Conservation (phyloP, 2,888 invertebrate species). For the Lapara coniferarum region DNA sequence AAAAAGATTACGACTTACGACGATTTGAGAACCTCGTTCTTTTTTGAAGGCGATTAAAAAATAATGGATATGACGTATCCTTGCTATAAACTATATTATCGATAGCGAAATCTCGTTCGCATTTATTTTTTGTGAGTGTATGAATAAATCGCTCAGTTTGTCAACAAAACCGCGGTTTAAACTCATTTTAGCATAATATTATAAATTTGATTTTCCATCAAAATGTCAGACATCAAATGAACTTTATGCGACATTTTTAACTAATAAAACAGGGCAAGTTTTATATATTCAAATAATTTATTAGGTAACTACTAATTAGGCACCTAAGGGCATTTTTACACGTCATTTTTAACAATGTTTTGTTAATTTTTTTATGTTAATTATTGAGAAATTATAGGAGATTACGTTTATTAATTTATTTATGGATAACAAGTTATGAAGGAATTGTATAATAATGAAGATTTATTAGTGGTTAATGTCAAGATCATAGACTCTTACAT, state of each 20-base stretch:
- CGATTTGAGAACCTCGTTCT: no score
- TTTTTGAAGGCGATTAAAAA: no score
- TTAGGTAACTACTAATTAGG: no score
- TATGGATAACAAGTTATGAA: neutral
- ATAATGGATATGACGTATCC: no score
- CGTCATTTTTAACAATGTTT: no score
- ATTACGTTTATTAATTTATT: conserved; percentile 12
- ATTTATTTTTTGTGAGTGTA: neutral
- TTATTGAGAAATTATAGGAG: neutral
- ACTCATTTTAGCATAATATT: neutral
- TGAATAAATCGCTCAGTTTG: neutral
- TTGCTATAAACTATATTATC: no score
- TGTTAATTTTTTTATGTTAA: no score
- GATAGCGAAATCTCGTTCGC: no score
- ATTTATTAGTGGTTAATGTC: neutral
- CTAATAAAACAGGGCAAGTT: conserved; percentile 2
- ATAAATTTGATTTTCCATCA: conserved; percentile 18
- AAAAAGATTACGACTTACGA: no score
- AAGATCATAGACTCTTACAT: no score
- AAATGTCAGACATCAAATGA: conserved; percentile 12
- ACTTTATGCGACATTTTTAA: conserved; percentile 5
- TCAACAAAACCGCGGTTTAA: neutral
- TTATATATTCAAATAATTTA: no score
- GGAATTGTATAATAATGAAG: neutral
- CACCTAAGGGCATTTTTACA: no score